phyloP scores from a whole-genome alignment of 2,888 invertebrate genomes.

The Osedax fenrisi region DNA sequence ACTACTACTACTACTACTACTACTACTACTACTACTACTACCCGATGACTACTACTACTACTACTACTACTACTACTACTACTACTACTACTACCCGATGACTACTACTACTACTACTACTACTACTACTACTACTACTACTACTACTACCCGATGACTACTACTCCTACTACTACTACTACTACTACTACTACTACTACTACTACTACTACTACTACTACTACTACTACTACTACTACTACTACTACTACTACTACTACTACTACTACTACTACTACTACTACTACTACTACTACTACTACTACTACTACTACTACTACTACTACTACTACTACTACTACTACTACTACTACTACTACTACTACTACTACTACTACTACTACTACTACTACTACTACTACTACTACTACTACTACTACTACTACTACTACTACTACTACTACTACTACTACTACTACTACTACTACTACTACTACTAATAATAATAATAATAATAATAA shows the following conservation, averaged over 20 bases:
- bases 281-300: neutral
- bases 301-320: neutral
- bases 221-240: conserved; percentile 2
- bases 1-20: too few relatives aligned
- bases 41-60: too few relatives aligned
- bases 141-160: neutral
- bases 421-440: too few relatives aligned
- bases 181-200: neutral
- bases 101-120: neutral
- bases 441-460: too few relatives aligned
- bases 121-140: neutral
- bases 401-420: too few relatives aligned
- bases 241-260: neutral
- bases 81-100: too few relatives aligned
- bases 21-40: neutral
- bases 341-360: neutral
- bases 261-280: neutral
- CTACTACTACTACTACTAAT: too few relatives aligned
- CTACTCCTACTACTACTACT: neutral
- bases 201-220: neutral
- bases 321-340: neutral
- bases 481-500: too few relatives aligned
- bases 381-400: too few relatives aligned
- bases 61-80: too few relatives aligned
- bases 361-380: conserved; percentile 4